Evolutionary conservation across 2,797 vertebrate genomes (phyloP).

Genomic region (Myotis daubentonii): DNA sequence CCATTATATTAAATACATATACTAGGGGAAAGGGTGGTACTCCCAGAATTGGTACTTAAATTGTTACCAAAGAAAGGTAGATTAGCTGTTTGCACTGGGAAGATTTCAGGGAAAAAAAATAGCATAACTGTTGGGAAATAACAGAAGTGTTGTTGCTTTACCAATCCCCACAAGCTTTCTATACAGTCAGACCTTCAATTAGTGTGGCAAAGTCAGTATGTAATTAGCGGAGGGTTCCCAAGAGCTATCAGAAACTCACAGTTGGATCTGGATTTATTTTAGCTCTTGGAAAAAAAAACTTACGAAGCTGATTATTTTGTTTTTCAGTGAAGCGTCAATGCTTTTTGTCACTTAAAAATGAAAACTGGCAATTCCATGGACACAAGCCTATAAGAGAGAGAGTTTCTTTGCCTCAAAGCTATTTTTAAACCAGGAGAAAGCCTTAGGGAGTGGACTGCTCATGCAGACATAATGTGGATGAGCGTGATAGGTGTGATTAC

Average conservation of each 20-base stretch:
- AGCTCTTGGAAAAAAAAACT: conserved; percentile 43
- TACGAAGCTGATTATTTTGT: conserved; percentile 35
- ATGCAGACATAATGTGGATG: conserved; percentile 15
- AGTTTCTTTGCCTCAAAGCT: conserved; percentile 55
- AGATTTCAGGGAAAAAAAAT: conserved; percentile 40
- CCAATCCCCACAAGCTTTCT: conserved; percentile 41
- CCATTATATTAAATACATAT: neutral
- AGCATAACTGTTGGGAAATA: conserved; percentile 4
- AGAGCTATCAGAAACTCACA: conserved; percentile 16
- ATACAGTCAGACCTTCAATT: neutral
- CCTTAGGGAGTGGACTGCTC: conserved; percentile 59
- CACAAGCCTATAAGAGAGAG: conserved; percentile 44
- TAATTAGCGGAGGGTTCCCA: conserved; percentile 38
- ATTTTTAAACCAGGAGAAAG: conserved; percentile 67
- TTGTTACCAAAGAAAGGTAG: conserved; percentile 31
- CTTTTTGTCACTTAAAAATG: conserved; percentile 56
- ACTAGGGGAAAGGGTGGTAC: neutral
- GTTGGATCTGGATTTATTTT: conserved; percentile 60
- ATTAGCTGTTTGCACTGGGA: conserved; percentile 35
- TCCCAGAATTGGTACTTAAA: neutral
- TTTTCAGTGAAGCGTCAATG: conserved; percentile 29
- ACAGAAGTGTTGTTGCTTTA: conserved; percentile 48
- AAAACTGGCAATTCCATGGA: conserved; percentile 69
- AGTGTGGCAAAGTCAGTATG: neutral
- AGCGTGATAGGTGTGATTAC: conserved; percentile 60